Conservation (phyloP, 1,140 invertebrate species). For the Neuroterus valhalla region DNA sequence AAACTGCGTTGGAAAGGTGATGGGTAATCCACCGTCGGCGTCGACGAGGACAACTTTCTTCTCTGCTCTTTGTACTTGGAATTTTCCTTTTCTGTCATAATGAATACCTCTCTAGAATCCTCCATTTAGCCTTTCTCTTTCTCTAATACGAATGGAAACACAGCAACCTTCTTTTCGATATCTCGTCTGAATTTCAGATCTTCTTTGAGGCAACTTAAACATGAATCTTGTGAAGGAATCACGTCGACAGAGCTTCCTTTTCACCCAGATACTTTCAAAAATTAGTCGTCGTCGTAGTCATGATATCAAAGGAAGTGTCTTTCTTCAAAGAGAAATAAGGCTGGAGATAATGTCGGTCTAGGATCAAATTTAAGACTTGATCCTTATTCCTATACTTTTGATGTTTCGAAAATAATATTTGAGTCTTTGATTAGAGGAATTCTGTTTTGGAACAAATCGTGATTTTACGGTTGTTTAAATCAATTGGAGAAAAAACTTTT, state of each 20-base stretch:
- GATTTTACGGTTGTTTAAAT: no score
- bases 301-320: slow-evolving; percentile 20
- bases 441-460: no score
- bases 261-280: no score
- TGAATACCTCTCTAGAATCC: slow-evolving; percentile 1
- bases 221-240: no score
- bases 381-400: not conserved
- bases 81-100: slow-evolving; percentile 4
- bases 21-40: slow-evolving; percentile 1
- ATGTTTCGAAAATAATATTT: not conserved
- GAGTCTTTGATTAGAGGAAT: not conserved
- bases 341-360: not conserved
- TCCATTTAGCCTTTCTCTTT: no score
- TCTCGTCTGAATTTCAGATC: no score
- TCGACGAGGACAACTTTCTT: slow-evolving; percentile 8
- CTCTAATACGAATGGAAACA: no score
- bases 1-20: slow-evolving; percentile 10
- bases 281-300: not conserved
- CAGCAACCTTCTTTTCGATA: no score
- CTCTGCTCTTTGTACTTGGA: slow-evolving; percentile 15
- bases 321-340: not conserved
- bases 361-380: not conserved
- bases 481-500: no score
- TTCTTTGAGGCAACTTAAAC: no score
- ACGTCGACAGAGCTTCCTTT: no score